Evolutionary conservation across 1,140 invertebrate genomes (phyloP).

Genomic region (Geopemphigus sp.): DNA sequence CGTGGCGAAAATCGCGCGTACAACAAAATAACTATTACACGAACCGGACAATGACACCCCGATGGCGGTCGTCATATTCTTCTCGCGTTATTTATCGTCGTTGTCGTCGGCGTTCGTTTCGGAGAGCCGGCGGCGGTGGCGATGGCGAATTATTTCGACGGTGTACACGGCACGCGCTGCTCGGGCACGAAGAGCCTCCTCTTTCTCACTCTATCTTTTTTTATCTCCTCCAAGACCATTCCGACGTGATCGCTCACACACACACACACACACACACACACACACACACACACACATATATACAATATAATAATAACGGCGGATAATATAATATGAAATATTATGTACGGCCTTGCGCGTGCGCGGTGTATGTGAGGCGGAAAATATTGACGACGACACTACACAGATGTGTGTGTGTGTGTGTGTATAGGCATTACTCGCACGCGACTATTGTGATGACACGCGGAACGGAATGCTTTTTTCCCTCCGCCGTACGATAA

Average conservation of each 20-base stretch:
- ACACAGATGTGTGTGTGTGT: no score
- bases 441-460: conserved; percentile 4
- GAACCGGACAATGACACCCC: background rate
- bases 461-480: conserved; percentile 45
- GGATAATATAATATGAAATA: background rate
- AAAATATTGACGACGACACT: conserved; percentile 10
- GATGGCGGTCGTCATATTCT: background rate
- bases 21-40: background rate
- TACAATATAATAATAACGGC: background rate
- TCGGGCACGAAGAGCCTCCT: background rate
- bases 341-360: background rate
- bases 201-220: no score
- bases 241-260: conserved; percentile 14
- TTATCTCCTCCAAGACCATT: background rate
- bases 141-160: background rate
- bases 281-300: background rate
- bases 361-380: background rate
- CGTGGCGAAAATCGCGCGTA: background rate
- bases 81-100: background rate
- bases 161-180: background rate
- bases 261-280: no score
- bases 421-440: no score
- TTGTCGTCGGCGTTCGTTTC: background rate
- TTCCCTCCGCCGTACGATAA: background rate
- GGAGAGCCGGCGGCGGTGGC: background rate